phyloP scores from a whole-genome alignment of 2,797 vertebrate species.

The Oceanodroma leucorhoa region DNA sequence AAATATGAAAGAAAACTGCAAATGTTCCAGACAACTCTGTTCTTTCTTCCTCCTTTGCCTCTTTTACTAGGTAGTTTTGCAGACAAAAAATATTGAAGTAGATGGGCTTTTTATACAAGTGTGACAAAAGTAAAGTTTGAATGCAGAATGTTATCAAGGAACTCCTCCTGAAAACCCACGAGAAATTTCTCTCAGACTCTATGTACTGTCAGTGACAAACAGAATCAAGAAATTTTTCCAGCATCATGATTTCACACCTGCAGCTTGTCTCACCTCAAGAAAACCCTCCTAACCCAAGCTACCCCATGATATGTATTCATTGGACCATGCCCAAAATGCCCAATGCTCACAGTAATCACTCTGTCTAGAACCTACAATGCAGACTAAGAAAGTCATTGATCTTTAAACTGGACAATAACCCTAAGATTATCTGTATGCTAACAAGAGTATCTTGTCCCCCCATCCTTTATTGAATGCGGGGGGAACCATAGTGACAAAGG shows the following conservation, averaged over 20 bases:
- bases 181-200: not conserved
- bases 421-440: not conserved
- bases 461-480: no score
- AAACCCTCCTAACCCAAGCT: not conserved
- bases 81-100: not conserved
- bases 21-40: not conserved
- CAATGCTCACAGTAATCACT: not conserved
- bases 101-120: not conserved
- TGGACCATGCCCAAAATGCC: not conserved
- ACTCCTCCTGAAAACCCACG: not conserved
- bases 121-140: not conserved
- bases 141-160: not conserved
- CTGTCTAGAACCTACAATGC: not conserved
- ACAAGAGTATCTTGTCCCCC: not conserved
- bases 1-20: not conserved
- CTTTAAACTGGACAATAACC: not conserved
- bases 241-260: not conserved
- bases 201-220: not conserved
- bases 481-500: no score
- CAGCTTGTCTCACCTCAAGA: not conserved
- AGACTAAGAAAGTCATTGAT: not conserved
- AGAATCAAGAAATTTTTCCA: not conserved
- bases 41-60: not conserved
- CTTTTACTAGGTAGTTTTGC: not conserved
- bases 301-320: not conserved